Evolutionary conservation across 2,888 invertebrate species (phyloP), one percentile per base, ranked within the genome.

Genomic region (Horisme vitalbata): DNA sequence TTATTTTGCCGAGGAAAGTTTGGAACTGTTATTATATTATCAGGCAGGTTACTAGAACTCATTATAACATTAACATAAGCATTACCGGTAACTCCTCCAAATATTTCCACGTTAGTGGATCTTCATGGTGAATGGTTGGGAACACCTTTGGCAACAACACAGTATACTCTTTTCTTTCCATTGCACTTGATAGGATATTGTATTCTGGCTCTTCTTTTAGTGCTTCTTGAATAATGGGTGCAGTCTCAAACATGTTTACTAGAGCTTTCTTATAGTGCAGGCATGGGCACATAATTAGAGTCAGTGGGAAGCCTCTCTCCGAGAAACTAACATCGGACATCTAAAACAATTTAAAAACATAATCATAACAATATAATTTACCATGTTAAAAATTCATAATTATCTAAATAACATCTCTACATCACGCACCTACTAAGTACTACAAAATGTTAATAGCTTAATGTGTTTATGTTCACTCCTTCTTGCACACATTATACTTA

Each of bases 291-390:
- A 65, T 76, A 30, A 89, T 62, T 3, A 88, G 37, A 1, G 84
- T 85, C 38, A 89, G 33, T 10, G 87, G 86, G 48, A 89, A 89
- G 0, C 89, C 89, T 60, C 85, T 71, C 1, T 81, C 79, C 0
- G 52, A 38, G 3, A 71, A 59, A 55, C 56, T 67, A 1, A 68
- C 52, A 3, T 82, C 80, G 1, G 83, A 78, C 2, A 57, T 5
- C 85, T 84, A 55, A 41, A 73, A 71, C 15, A 51, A 39, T 10
- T 46, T 21, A 30, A 8, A 12, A n/a, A n/a, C n/a, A n/a, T n/a
- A n/a, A n/a, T n/a, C n/a, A n/a, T n/a, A n/a, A n/a, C n/a, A n/a
- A n/a, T n/a, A n/a, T n/a, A n/a, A n/a, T n/a, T n/a, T n/a, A n/a
- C n/a, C n/a, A n/a, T n/a, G n/a, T n/a, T n/a, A n/a, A n/a, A n/a